phyloP scores from a whole-genome alignment of 2,113 vertebrate genomes.

The Empidonax traillii region DNA sequence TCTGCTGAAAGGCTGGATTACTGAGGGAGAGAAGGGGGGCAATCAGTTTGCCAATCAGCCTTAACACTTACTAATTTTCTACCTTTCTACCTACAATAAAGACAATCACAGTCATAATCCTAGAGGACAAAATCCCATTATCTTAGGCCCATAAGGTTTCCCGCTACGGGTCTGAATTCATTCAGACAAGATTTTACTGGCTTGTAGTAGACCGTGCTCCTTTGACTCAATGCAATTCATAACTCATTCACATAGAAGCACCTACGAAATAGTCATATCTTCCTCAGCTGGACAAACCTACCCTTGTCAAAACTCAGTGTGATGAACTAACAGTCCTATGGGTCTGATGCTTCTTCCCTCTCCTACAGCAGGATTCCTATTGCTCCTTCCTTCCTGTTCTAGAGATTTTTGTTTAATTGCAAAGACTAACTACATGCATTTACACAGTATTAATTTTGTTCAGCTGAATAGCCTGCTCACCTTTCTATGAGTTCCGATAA shows the following conservation, averaged over 20 bases:
- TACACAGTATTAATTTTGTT: background rate
- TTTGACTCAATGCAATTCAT: background rate
- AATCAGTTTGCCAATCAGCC: background rate
- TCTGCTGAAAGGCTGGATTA: background rate
- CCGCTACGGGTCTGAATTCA: background rate
- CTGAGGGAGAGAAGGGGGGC: accelerated
- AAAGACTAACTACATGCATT: background rate
- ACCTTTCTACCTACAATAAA: background rate
- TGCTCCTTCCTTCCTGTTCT: background rate
- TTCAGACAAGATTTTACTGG: background rate
- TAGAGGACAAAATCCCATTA: background rate
- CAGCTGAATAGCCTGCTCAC: background rate
- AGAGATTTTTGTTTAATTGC: background rate
- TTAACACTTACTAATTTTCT: background rate
- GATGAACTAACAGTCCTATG: background rate
- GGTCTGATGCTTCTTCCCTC: background rate
- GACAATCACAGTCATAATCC: background rate
- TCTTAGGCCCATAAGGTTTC: background rate
- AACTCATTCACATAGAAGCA: background rate
- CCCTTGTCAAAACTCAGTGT: background rate
- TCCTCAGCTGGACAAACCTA: background rate
- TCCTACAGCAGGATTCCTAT: background rate
- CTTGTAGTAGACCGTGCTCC: background rate
- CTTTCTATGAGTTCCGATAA: background rate
- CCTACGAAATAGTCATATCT: background rate